Evolutionary conservation across 2,113 vertebrate species (phyloP).

Genomic region (Limanda limanda): DNA sequence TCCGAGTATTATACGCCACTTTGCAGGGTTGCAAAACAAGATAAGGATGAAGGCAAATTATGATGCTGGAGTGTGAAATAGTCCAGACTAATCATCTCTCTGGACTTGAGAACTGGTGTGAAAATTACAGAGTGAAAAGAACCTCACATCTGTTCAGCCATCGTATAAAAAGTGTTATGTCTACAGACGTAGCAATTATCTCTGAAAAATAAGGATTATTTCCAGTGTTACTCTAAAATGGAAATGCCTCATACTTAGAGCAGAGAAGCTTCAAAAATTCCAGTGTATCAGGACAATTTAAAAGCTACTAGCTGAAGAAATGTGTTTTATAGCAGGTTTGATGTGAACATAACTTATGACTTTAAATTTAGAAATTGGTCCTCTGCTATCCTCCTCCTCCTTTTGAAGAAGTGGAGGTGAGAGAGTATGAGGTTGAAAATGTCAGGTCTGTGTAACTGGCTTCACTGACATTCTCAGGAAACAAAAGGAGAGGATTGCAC

Average conservation of each 20-base stretch:
- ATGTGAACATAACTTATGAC: conserved; percentile 57
- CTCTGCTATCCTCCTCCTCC: conserved; percentile 57
- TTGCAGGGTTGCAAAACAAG: too few relatives aligned
- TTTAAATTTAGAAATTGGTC: conserved; percentile 57
- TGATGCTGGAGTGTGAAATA: too few relatives aligned
- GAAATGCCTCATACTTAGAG: not conserved
- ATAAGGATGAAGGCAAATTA: too few relatives aligned
- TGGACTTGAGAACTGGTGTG: not conserved
- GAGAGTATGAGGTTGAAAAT: conserved; percentile 63
- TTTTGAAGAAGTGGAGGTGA: conserved; percentile 46
- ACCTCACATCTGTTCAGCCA: conserved; percentile 15
- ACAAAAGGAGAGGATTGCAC: conserved; percentile 73
- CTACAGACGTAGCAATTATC: too few relatives aligned
- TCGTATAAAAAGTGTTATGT: not conserved
- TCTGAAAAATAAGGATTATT: not conserved
- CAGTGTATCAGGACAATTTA: not conserved
- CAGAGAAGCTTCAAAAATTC: conserved; percentile 6
- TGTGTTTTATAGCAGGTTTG: conserved; percentile 40
- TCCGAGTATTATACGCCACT: too few relatives aligned
- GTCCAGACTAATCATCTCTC: conserved; percentile 23
- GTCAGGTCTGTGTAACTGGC: conserved; percentile 71
- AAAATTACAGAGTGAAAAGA: not conserved
- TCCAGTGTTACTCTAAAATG: not conserved
- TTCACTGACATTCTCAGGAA: conserved; percentile 76
- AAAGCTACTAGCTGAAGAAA: conserved; percentile 29